Base-by-base conservation (phyloP, 2,888 invertebrate genomes). In the Mycogona germanica region DNA sequence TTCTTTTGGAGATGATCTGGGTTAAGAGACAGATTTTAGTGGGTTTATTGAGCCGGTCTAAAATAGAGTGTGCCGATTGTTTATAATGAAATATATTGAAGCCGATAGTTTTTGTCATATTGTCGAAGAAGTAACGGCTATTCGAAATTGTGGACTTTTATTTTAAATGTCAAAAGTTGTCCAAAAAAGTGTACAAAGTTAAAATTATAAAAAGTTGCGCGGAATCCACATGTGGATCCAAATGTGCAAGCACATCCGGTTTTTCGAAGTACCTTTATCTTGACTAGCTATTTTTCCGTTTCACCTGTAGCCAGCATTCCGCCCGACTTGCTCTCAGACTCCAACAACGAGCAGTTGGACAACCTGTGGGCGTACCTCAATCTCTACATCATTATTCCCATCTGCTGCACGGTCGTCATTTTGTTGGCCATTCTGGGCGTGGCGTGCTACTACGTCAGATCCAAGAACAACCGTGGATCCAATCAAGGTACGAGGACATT, bases 221-320 rank as follows among this genome's bases (percentile, higher is more conserved):
- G 12, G 12, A 12, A 35, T 35, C n/a, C n/a, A n/a, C 35, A 35
- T 35, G 35, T 35, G n/a, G n/a, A n/a, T n/a, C n/a, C n/a, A n/a
- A n/a, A n/a, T n/a, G n/a, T n/a, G n/a, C n/a, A n/a, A n/a, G n/a
- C n/a, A n/a, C n/a, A n/a, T n/a, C n/a, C n/a, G n/a, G n/a, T n/a
- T 35, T 12, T 35, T 35, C 35, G 9, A 12, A 35, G 9, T n/a
- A n/a, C n/a, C n/a, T n/a, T n/a, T n/a, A n/a, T n/a, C 6, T 26
- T 45, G 23, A 45, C 23, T 25, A 3, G 9, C 7, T 12, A 12
- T 7, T 9, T n/a, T 41, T 23, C 9, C 23, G 21, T 17, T 42
- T 51, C 19, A n/a, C n/a, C n/a, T n/a, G 26, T 45, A 51, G 51
- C 42, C 4, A 52, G 45, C 4, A 52, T 52, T 35, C 37, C 42